A percentile compares a stretch with the other conserved stretches of the same genome.
These are phyloP conservation scores for Odontamblyopus rebecca DNA, from an alignment of 2,797 vertebrate species.

Conservation along the genomic window DNA sequence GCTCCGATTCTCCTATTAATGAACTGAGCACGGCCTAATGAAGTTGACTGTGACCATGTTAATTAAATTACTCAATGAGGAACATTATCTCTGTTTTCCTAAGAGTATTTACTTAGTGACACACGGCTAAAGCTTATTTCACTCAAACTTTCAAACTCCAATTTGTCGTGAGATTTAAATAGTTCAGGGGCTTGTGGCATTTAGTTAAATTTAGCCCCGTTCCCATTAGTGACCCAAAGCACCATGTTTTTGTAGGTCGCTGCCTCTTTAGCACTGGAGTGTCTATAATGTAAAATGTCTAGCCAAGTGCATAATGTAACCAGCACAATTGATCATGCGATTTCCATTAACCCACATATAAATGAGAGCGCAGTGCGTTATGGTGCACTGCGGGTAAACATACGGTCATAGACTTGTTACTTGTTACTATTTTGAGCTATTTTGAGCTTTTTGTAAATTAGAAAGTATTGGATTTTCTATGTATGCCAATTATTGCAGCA, in stretches of 20 bases:
- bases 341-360: constrained; percentile 66
- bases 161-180: constrained; percentile 18
- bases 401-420: constrained; percentile 24
- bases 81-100: constrained; percentile 38
- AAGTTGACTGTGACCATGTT: constrained; percentile 58
- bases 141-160: constrained; percentile 16
- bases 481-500: no score
- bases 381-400: constrained; percentile 15
- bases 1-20: constrained; percentile 59
- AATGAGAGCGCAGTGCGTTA: constrained; percentile 17
- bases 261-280: constrained; percentile 24
- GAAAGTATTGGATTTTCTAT: not conserved
- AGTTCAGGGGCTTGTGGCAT: constrained; percentile 6
- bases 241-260: constrained; percentile 43
- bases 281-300: constrained; percentile 22
- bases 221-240: constrained; percentile 19
- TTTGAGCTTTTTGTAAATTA: not conserved
- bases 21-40: constrained; percentile 54
- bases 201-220: constrained; percentile 17
- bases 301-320: constrained; percentile 35
- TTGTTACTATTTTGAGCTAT: not conserved
- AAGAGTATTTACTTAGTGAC: constrained; percentile 29
- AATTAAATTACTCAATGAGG: constrained; percentile 63
- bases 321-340: constrained; percentile 50
- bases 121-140: constrained; percentile 18